Conservation (phyloP, 1,140 invertebrate genomes). For the Hycleus cichorii region DNA sequence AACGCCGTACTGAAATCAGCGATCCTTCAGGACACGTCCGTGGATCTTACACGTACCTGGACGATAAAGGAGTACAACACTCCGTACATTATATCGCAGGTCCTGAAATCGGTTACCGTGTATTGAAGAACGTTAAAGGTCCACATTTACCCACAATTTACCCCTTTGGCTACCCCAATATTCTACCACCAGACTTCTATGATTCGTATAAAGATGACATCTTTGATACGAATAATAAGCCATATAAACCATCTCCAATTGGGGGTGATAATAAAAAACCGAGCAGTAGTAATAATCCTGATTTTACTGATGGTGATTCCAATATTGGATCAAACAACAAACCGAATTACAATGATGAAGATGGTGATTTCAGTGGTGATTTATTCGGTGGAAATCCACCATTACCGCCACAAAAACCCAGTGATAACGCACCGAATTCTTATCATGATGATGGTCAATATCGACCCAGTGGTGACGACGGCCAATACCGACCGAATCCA, state of each 20-base stretch:
- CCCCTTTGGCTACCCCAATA: conserved; percentile 40
- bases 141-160: conserved; percentile 46
- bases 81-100: conserved; percentile 66
- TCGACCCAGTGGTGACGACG: conserved; percentile 19
- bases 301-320: conserved; percentile 1
- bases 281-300: background rate
- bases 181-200: conserved; percentile 41
- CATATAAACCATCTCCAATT: conserved; percentile 5
- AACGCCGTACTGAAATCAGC: conserved; percentile 60
- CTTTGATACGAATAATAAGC: conserved; percentile 42
- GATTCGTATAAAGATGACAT: conserved; percentile 38
- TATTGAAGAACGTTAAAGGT: conserved; percentile 55
- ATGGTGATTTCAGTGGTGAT: conserved; percentile 1
- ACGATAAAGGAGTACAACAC: conserved; percentile 62
- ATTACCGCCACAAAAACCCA: background rate
- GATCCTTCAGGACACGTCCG: conserved; percentile 58
- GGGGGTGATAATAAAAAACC: background rate
- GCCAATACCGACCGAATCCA: conserved; percentile 1
- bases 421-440: background rate
- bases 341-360: conserved; percentile 3
- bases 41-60: conserved; percentile 66
- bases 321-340: background rate
- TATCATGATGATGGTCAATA: conserved; percentile 24
- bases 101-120: conserved; percentile 64
- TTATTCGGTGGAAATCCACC: too few species aligned